Base-by-base conservation (phyloP, 1,140 invertebrate species). In the Caenorhabditis remanei region DNA sequence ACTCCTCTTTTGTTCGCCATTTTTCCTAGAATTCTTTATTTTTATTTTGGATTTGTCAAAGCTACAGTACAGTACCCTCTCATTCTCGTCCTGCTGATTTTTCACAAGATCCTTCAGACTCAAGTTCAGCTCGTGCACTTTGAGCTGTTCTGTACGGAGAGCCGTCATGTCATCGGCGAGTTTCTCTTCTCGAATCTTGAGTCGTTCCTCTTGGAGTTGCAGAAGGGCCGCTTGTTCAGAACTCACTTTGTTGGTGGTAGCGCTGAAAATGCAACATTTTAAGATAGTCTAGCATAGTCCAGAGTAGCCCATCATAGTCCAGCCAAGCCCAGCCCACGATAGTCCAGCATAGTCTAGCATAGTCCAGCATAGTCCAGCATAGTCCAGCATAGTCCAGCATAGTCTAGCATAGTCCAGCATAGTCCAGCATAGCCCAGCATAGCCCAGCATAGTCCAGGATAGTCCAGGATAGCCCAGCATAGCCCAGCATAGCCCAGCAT, bases 121-220 rank as follows among this genome's bases (percentile, higher is more conserved):
- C 19, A 58, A n/a, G 32, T 87, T 87, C 48, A 87, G 24, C 46
- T 84, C 86, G 46, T 87, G 61, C 16, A 87, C 86, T 63, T 83
- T 84, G 19, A 56, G 13, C 14, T 87, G 56, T 24, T 87, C 86
- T 24, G 41, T 24, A 13, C 83, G 32, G 9, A 87, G 32, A 5
- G 58, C 75, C 16, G 55, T 46, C 19, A 41, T 16, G 5, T 87
- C 86, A 11, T 71, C 82, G 32, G 41, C 56, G 1, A 87, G 21
- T 75, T 55, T 83, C 43, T 84, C 61, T 13, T 87, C 86, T 21
- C 61, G 24, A 41, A 87, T 84, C 71, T 83, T 82, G 61, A 87
- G 13, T 4, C 41, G 55, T 58, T 83, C 75, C 48, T 87, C 86
- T 55, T 65, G 79, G 3, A 84, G 14, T n/a, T 67, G 40, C 46